Percentiles rank a stretch among this genome's conserved stretches.
Conservation (phyloP, 1,140 invertebrate genomes). For the Mya arenaria region DNA sequence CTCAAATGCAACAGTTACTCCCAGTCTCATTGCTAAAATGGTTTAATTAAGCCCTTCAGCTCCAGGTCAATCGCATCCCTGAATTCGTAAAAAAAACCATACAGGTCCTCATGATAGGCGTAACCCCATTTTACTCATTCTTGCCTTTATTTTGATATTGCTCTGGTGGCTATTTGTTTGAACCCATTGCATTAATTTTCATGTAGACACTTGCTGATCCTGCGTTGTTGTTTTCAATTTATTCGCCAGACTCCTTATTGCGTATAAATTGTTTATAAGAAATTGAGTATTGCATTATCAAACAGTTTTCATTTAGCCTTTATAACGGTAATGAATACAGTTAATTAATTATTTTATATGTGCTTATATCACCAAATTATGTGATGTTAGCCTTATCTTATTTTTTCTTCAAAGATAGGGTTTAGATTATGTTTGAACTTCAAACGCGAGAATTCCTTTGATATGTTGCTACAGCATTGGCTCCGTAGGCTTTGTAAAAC, state of each 20-base stretch:
- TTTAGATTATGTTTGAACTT: constrained; percentile 44
- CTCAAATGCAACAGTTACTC: no score
- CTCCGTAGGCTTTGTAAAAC: not conserved
- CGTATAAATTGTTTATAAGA: not conserved
- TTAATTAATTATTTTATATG: constrained; percentile 34
- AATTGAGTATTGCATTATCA: not conserved
- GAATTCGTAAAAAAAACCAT: no score
- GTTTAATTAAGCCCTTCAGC: no score
- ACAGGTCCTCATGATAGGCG: no score
- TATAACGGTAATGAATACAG: not conserved
- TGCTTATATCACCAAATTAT: constrained; percentile 1
- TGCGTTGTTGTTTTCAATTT: not conserved
- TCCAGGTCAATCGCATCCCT: no score
- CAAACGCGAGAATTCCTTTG: constrained; percentile 35
- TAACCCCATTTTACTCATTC: not conserved
- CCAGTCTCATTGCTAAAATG: no score
- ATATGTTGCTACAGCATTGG: constrained; percentile 23
- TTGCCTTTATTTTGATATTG: not conserved
- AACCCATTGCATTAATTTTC: not conserved
- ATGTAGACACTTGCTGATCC: not conserved
- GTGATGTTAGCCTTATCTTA: constrained; percentile 11
- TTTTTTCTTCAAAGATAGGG: constrained; percentile 28
- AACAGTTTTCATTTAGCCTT: not conserved
- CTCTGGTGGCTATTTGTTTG: not conserved
- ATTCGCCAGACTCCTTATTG: not conserved